Evolutionary conservation across 1,140 invertebrate genomes (phyloP), one percentile per base, ranked within the genome.

Genomic region (Drosophila oshimai): DNA sequence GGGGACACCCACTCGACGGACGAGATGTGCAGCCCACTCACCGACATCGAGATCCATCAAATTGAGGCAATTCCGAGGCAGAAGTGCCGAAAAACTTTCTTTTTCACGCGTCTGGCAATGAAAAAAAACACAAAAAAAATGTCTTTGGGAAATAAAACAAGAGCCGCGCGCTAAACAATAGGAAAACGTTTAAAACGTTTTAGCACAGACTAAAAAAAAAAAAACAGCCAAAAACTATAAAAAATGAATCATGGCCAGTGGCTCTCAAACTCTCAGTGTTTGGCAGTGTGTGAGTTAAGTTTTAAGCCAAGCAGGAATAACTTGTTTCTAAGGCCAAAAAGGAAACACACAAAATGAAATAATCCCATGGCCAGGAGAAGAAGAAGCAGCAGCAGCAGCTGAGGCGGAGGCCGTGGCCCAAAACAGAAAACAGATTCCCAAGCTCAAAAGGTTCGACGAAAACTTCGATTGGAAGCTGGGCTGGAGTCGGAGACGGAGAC

Each of bases 341-440:
- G 81, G 81, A 87, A 87, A 87, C 83, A 87, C 83, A 88, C 83
- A 88, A 89, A 89, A 89, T 89, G 86, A 89, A 89, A 89, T 89
- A 89, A 89, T 89, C 86, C 87, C 86, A 89, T 89, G 86, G 86
- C 74, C 84, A 80, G 69, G 60, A 72, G 51, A 47, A 57, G 47
- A 61, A 74, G 34, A 17, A 60, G 31, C 31, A 36, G 37, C 31
- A 49, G 61, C 44, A 50, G 20, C 31, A 64, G 57, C 61, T 64
- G 62, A 67, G 62, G 62, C 60, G 55, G 60, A 65, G 60, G 62
- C 61, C 62, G 44, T 67, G 62, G 60, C 62, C 62, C 45, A 65
- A 76, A 71, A 65, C 83, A 76, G 76, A 65, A 76, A 71, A 65
- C 83, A 76, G 76, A 87, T 87, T 87, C 81, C 81, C 81, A 87